Evolutionary conservation across 2,888 invertebrate genomes (phyloP), one percentile per base, ranked within the genome.

Genomic region (Chymomyza caudatula): DNA sequence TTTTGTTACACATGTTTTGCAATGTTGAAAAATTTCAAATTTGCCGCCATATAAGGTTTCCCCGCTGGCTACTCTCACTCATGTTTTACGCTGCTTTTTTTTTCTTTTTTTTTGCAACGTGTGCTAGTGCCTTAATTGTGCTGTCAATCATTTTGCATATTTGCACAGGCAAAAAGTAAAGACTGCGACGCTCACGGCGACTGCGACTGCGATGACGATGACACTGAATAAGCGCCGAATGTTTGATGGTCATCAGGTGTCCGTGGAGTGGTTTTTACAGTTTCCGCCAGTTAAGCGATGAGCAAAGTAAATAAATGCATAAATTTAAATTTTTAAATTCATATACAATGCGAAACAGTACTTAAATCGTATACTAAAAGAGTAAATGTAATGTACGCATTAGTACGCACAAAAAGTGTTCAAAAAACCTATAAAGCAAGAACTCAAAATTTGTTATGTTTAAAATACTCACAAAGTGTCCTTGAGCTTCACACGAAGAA

Each of bases 121-220:
- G 11, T 37, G 29, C 55, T 65, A 64, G 74, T 70, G 47, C 66
- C 81, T 82, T 86, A 78, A 82, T 82, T 82, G 86, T 82, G 73
- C 86, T 82, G 86, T 82, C 86, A 82, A 82, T 82, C 86, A 82
- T 81, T 84, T 84, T 78, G 82, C 86, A 86, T 84, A 81, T 83
- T 83, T 81, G 83, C 79, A 78, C 78, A 52, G 58, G 65, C 25
- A 49, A 59, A 59, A 22, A 51, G 13, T 4, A 23, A 44, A 11
- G 44, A 19, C 4, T 23, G n/a, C 20, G n/a, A 37, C 51, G 22
- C 4, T 11, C 5, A 19, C 15, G n/a, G 51, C 51, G 19, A 52
- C 52, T 19, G 52, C 52, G 19, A 23, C 23, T 4, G 11, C 52
- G 19, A 20, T n/a, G 23, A 23, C 23, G 25, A 25, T 22, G 22